Evolutionary conservation across 2,888 invertebrate genomes (phyloP).

Genomic region (Geotrupes spiniger): DNA sequence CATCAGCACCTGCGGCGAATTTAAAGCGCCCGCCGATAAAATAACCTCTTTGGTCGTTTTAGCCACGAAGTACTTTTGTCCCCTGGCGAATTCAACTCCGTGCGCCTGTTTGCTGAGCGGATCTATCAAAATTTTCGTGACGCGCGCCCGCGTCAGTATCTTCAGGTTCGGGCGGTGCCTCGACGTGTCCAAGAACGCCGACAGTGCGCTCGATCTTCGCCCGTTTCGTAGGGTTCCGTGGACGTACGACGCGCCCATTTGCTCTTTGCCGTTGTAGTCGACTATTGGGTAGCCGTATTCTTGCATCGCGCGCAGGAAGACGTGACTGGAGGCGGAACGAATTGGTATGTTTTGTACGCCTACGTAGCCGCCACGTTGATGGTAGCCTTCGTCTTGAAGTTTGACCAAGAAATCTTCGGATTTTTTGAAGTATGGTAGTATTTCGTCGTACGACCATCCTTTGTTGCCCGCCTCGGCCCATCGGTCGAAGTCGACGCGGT

Average conservation of each 20-base stretch:
- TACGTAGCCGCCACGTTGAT: constrained; percentile 61
- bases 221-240: constrained; percentile 54
- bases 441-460: constrained; percentile 63
- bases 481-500: constrained; percentile 63
- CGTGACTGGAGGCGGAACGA: constrained; percentile 47
- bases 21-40: constrained; percentile 67
- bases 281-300: constrained; percentile 48
- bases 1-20: constrained; percentile 74
- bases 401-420: constrained; percentile 47
- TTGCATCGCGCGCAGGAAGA: constrained; percentile 45
- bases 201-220: constrained; percentile 56
- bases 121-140: constrained; percentile 58
- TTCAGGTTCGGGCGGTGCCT: constrained; percentile 58
- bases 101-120: constrained; percentile 45
- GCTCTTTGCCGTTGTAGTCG: constrained; percentile 49
- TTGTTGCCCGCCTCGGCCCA: constrained; percentile 68
- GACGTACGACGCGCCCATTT: constrained; percentile 48
- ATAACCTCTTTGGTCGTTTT: constrained; percentile 56
- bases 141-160: constrained; percentile 56
- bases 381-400: constrained; percentile 51
- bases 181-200: constrained; percentile 57
- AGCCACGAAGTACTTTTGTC: constrained; percentile 26
- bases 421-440: constrained; percentile 53
- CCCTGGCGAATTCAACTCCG: constrained; percentile 48
- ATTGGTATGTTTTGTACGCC: constrained; percentile 58